These are phyloP conservation scores for Alces alces DNA, from an alignment of 2,113 vertebrate genomes.

Conservation along the genomic window DNA sequence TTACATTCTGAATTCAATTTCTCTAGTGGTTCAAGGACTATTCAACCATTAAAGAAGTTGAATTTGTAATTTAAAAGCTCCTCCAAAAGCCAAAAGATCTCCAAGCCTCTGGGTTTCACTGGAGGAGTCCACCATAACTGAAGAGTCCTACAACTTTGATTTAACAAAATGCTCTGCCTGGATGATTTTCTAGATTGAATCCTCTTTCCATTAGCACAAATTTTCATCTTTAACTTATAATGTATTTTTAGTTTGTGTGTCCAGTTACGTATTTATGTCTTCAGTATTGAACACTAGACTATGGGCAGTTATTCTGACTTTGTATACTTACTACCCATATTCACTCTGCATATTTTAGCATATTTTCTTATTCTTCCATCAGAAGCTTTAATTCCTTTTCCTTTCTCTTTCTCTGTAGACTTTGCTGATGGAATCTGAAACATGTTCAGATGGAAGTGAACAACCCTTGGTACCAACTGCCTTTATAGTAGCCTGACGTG, in stretches of 20 bases:
- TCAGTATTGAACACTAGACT: not conserved
- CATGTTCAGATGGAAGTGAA: not conserved
- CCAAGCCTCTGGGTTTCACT: not conserved
- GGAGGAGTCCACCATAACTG: not conserved
- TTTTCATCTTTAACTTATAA: not conserved
- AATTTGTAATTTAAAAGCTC: not conserved
- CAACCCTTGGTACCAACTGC: not conserved
- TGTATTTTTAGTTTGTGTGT: not conserved
- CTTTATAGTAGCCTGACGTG: not conserved
- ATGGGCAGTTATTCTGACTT: not conserved
- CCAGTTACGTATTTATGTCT: not conserved
- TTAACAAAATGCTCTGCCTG: not conserved
- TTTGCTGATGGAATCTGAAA: not conserved
- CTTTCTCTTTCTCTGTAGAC: not conserved
- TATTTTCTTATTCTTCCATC: not conserved
- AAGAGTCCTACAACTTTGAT: not conserved
- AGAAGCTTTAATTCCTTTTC: not conserved
- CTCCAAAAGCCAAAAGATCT: not conserved
- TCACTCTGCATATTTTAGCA: not conserved
- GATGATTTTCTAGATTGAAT: not conserved
- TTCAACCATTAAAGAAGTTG: not conserved
- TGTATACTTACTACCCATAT: not conserved
- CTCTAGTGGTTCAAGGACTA: not conserved
- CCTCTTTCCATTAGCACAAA: not conserved
- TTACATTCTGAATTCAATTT: slow-evolving; percentile 8